Base-by-base conservation (phyloP, 1,140 invertebrate species). In the Helicoverpa armigera region DNA sequence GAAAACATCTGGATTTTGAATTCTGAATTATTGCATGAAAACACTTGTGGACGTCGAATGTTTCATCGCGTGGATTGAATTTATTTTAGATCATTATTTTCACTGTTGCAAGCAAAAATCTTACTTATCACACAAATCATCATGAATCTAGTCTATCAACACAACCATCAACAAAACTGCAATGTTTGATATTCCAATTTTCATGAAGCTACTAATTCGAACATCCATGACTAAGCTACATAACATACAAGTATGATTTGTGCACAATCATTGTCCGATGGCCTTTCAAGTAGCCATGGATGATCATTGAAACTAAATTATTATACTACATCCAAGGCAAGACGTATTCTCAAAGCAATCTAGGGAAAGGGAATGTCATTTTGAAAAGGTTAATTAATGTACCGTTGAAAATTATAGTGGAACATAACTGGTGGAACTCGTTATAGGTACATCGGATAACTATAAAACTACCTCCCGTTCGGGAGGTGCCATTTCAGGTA, bases 341-440 rank as follows among this genome's bases (percentile, higher is more conserved):
- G n/a, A 54, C 7, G 48, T 72, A n/a, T 53, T 31, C 18, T 31
- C 23, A 54, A 54, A 72, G 67, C 16, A 53, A 53, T 53, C 23
- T 54, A 72, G 18, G 69, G 69, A 72, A 72, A 72, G 23, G 51
- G 69, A 72, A 72, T 72, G 69, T 31, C 51, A 53, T 72, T n/a
- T 72, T 29, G 50, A 53, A 31, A 72, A 72, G 69, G 69, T 31
- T 31, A 54, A 72, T 43, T 43, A 43, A 53, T 53, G 50, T 35
- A 50, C 65, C 18, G 9, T 50, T 67, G 23, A 70, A 70, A 70
- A 23, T 31, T 70, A 53, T 31, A 70, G 5, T 23, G 10, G n/a
- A 13, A 53, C 13, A n/a, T 29, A 70, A 54, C 50, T 70, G 50
- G 50, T 70, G 23, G 35, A 53, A 70, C 50, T 29, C 14, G 69